Percentiles rank a stretch among this genome's conserved stretches.
Evolutionary conservation across 2,113 vertebrate species (phyloP).

Genomic region (Tragelaphus imberbis): DNA sequence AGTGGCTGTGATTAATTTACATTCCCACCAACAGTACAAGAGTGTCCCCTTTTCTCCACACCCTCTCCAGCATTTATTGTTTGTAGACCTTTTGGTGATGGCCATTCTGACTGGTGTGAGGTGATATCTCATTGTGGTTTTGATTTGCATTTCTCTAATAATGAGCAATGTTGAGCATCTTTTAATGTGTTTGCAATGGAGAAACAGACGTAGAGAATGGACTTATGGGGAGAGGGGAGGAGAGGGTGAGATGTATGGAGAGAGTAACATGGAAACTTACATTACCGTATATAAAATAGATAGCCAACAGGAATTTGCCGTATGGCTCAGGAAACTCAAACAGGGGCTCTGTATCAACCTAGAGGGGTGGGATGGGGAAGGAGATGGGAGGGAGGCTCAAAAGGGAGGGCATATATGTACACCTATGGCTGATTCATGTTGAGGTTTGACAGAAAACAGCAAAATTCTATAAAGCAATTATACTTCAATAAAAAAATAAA

Average conservation of each 20-base stretch:
- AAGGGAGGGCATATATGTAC: not conserved
- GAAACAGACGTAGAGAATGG: not conserved
- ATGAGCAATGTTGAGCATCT: not conserved
- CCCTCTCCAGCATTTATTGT: not conserved
- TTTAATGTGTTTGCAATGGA: not conserved
- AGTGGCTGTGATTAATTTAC: not conserved
- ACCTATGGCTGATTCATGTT: not conserved
- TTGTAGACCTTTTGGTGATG: not conserved
- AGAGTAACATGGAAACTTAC: not conserved
- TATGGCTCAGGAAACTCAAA: not conserved
- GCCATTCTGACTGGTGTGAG: not conserved
- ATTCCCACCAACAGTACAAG: not conserved
- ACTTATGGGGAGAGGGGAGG: not conserved
- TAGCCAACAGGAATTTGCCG: fast-evolving
- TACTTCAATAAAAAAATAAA: not conserved
- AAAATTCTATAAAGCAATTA: not conserved
- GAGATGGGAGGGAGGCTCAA: not conserved
- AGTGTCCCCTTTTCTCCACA: not conserved
- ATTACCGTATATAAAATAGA: not conserved
- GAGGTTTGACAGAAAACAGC: not conserved
- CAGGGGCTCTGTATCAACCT: not conserved
- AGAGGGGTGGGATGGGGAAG: not conserved
- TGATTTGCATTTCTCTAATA: not conserved
- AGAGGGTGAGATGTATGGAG: not conserved
- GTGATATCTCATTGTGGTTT: not conserved